These are phyloP conservation scores for Meles meles DNA, from an alignment of 2,113 vertebrate species.

Conservation along the genomic window DNA sequence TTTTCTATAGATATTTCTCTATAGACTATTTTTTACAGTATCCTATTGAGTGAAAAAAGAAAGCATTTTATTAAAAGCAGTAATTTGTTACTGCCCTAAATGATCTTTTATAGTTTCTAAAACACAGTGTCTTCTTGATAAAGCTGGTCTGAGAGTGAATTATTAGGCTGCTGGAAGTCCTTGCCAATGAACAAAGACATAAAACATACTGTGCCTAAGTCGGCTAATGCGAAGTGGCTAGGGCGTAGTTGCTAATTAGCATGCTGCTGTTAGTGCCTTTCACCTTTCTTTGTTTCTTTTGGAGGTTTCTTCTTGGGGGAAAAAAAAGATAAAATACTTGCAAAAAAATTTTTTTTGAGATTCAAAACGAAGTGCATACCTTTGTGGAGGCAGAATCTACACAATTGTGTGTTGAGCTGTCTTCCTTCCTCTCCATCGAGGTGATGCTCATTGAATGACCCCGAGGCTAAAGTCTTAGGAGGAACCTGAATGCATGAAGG, in stretches of 20 bases:
- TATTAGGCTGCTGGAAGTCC: constrained; percentile 45
- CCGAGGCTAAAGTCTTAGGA: background rate
- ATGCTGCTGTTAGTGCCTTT: constrained; percentile 2
- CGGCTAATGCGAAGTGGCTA: constrained; percentile 21
- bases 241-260: constrained; percentile 57
- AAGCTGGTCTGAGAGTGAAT: constrained; percentile 58
- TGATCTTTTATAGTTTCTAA: constrained; percentile 68
- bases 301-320: background rate
- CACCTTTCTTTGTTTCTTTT: constrained; percentile 51
- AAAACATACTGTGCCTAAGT: constrained; percentile 20
- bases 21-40: constrained; percentile 7
- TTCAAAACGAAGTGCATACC: background rate
- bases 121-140: constrained; percentile 58
- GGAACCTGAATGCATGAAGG: background rate
- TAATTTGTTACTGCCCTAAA: constrained; percentile 71
- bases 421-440: background rate
- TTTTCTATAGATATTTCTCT: constrained; percentile 49
- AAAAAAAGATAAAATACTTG: constrained; percentile 21
- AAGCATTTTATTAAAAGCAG: constrained; percentile 72
- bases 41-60: constrained; percentile 29
- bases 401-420: background rate
- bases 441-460: background rate
- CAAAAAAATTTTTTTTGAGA: background rate
- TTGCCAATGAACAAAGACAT: constrained; percentile 55
- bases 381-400: background rate